Evolutionary conservation across 2,113 vertebrate genomes (phyloP), one percentile per base, ranked within the genome.

Genomic region (Scortum barcoo): DNA sequence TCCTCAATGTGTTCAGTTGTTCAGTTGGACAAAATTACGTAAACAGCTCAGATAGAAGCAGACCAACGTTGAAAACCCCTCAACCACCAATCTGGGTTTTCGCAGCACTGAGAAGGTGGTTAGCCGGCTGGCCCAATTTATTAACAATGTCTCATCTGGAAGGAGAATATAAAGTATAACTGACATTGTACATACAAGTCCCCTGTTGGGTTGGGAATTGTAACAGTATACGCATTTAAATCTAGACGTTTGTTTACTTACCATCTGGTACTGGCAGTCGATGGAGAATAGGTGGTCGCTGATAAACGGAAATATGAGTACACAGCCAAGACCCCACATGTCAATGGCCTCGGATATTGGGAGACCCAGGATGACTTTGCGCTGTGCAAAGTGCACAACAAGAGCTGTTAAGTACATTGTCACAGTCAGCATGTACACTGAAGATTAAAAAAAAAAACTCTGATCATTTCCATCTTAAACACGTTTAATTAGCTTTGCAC

Each of bases 311-410:
- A 36, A 57, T 0, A 11, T 1, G 0, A 83, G 46, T 5, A 30
- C n/a, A 22, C 57, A 71, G 60, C 78, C 68, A 7, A 80, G 56
- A 54, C 54, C 16, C 46, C 72, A 83, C 28, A 56, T 60, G 44
- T 68, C 71, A 3, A 81, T 50, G 12, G 71, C 51, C 62, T 38
- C 28, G 1, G 24, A 24, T 28, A 81, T 4, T 1, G 26, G 58
- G 40, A 72, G 69, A 30, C 78, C 60, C 26, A 72, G 17, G 69
- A 2, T 14, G 56, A 81, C n/a, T n/a, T n/a, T n/a, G 79, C 80
- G 40, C n/a, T n/a, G n/a, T n/a, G n/a, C n/a, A n/a, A n/a, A n/a
- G n/a, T n/a, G n/a, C n/a, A n/a, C n/a, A n/a, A 26, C 14, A 16
- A 19, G 8, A 24, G 4, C 26, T 24, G 6, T 44, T 54, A 30